These are phyloP conservation scores for Dendrolimus houi DNA, from an alignment of 2,888 invertebrate species.

Conservation along the genomic window DNA sequence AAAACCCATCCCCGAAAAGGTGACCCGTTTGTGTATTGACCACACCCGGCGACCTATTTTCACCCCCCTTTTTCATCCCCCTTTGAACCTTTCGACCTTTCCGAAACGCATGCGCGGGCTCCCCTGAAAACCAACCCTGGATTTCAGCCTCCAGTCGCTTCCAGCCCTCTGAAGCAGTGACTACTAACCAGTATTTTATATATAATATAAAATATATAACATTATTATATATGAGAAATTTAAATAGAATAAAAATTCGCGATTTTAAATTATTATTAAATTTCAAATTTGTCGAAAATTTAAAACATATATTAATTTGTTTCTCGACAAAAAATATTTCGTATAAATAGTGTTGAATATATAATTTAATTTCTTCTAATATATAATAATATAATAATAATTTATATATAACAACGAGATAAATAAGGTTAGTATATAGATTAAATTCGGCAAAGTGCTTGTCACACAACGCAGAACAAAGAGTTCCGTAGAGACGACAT, in stretches of 20 bases:
- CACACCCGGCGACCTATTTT: conserved; percentile 22
- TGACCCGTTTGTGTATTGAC: conserved; percentile 47
- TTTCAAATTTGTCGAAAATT: conserved; percentile 30
- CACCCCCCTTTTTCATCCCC: conserved; percentile 11
- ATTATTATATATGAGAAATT: conserved; percentile 7
- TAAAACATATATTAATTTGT: conserved; percentile 53
- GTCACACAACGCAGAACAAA: too few relatives aligned
- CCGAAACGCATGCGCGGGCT: conserved; percentile 43
- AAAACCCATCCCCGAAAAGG: conserved; percentile 5
- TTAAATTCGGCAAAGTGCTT: conserved; percentile 1
- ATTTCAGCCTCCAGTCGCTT: conserved; percentile 36
- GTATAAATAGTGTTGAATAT: conserved; percentile 53
- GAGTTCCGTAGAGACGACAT: too few relatives aligned
- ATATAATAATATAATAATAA: neutral
- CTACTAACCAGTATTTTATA: conserved; percentile 19
- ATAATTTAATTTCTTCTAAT: neutral
- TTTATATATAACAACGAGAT: neutral
- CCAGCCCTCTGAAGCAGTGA: conserved; percentile 18
- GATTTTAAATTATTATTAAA: conserved; percentile 37
- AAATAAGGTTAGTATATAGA: conserved; percentile 14
- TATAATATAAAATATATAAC: conserved; percentile 62
- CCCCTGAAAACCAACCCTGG: conserved; percentile 19
- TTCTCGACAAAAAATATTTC: conserved; percentile 69
- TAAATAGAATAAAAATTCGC: conserved; percentile 22
- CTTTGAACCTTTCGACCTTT: conserved; percentile 47